phyloP scores from a whole-genome alignment of 1,140 invertebrate species.

The Dendroctonus valens region DNA sequence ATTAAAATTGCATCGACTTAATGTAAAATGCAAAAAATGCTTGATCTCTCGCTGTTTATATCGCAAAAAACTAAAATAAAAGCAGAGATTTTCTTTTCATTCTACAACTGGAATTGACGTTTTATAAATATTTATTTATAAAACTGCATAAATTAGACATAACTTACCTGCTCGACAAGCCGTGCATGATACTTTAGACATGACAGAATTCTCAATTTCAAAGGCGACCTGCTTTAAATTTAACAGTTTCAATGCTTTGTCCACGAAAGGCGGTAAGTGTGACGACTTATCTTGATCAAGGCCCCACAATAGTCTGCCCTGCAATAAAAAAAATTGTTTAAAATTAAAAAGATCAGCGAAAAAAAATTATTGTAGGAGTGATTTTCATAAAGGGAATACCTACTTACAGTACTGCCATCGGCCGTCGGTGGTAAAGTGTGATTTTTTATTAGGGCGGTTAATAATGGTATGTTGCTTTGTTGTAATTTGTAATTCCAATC shows the following conservation, averaged over 20 bases:
- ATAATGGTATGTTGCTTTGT: slow-evolving; percentile 42
- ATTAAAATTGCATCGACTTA: too few relatives aligned
- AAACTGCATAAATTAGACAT: background rate
- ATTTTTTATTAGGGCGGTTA: slow-evolving; percentile 40
- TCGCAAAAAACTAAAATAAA: too few relatives aligned
- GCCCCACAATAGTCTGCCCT: slow-evolving; percentile 65
- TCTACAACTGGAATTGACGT: too few relatives aligned
- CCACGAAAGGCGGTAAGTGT: slow-evolving; percentile 73
- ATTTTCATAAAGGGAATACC: slow-evolving; percentile 30
- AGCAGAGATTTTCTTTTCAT: too few relatives aligned
- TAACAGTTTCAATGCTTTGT: slow-evolving; percentile 76
- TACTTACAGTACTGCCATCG: slow-evolving; percentile 47
- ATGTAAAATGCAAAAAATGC: too few relatives aligned
- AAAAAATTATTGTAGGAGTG: background rate
- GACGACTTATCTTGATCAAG: slow-evolving; percentile 65
- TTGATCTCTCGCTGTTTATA: too few relatives aligned
- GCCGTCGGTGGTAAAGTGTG: slow-evolving; percentile 45
- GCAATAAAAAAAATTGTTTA: slow-evolving; percentile 11
- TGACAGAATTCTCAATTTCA: slow-evolving; percentile 85
- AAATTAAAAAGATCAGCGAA: background rate
- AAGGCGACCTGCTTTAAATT: slow-evolving; percentile 81
- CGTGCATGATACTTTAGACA: slow-evolving; percentile 88
- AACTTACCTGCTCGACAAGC: slow-evolving; percentile 78
- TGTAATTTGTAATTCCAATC: slow-evolving; percentile 47
- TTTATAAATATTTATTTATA: too few relatives aligned